Evolutionary conservation across 1,140 invertebrate genomes (phyloP).

Genomic region (Tribolium madens): DNA sequence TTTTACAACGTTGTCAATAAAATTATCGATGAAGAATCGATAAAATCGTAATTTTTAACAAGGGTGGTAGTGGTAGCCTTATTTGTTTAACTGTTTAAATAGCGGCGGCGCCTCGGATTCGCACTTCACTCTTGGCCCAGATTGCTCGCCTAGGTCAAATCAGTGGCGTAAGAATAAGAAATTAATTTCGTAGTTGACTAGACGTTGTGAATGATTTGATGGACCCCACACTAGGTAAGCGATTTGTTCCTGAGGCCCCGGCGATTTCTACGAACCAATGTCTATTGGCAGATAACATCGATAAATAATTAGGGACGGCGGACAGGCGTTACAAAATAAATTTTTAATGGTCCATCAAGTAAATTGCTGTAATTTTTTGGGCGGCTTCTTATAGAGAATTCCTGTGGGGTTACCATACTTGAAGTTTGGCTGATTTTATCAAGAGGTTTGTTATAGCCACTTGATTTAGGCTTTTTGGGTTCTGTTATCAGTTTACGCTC

Average conservation of each 20-base stretch:
- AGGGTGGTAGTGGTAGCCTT: too few species aligned
- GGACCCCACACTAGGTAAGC: constrained; percentile 3
- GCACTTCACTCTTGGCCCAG: neutral
- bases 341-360: constrained; percentile 21
- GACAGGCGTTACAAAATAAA: constrained; percentile 20
- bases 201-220: constrained; percentile 3
- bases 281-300: constrained; percentile 26
- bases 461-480: neutral
- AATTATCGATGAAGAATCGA: neutral
- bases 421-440: neutral
- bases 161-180: neutral
- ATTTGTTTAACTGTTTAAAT: neutral
- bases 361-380: constrained; percentile 27
- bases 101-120: neutral
- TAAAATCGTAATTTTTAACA: too few species aligned
- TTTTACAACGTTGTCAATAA: neutral
- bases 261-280: constrained; percentile 12
- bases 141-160: neutral
- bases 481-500: neutral
- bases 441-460: neutral
- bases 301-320: constrained; percentile 25
- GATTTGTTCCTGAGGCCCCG: neutral
- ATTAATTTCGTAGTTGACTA: neutral
- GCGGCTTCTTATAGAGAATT: neutral
- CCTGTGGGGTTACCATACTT: neutral